These are phyloP conservation scores for Cantharis flavilabris DNA, from an alignment of 2,888 invertebrate species.

Conservation along the genomic window DNA sequence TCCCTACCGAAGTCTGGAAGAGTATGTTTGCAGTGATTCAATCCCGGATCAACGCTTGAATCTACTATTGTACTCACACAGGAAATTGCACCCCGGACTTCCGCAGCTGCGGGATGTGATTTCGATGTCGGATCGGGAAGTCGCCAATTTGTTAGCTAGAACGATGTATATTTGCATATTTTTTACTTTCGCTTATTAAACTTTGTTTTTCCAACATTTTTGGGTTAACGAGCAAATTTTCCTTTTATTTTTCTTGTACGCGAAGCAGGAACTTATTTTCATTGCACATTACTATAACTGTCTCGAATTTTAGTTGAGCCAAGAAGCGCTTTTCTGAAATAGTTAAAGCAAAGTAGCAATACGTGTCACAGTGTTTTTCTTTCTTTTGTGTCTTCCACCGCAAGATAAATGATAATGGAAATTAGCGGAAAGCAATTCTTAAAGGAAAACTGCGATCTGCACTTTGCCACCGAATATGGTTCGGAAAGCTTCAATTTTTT, in stretches of 20 bases:
- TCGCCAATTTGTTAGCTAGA: constrained; percentile 44
- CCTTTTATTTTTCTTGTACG: background rate
- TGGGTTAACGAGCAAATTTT: background rate
- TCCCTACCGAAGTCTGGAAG: constrained; percentile 29
- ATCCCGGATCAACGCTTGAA: constrained; percentile 43
- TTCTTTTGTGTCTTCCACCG: constrained; percentile 29
- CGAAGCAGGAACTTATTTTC: background rate
- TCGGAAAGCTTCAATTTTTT: constrained; percentile 26
- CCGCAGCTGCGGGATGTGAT: constrained; percentile 48
- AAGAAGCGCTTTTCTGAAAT: constrained; percentile 21
- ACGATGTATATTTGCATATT: constrained; percentile 26
- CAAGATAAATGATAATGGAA: constrained; percentile 56
- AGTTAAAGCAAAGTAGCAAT: constrained; percentile 41
- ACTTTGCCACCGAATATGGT: constrained; percentile 40
- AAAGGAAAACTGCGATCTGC: constrained; percentile 45
- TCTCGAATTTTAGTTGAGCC: constrained; percentile 3
- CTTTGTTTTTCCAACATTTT: background rate
- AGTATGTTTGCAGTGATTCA: constrained; percentile 46
- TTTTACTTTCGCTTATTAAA: constrained; percentile 18
- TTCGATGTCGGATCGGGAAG: constrained; percentile 48
- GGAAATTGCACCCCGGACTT: constrained; percentile 52
- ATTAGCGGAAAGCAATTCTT: constrained; percentile 50
- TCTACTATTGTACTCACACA: constrained; percentile 47
- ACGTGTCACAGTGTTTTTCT: constrained; percentile 45
- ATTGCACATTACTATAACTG: constrained; percentile 3